Percentiles rank a stretch among this genome's conserved stretches.
Conservation (phyloP, 1,140 invertebrate genomes). For the Proctacanthus coquilletti region DNA sequence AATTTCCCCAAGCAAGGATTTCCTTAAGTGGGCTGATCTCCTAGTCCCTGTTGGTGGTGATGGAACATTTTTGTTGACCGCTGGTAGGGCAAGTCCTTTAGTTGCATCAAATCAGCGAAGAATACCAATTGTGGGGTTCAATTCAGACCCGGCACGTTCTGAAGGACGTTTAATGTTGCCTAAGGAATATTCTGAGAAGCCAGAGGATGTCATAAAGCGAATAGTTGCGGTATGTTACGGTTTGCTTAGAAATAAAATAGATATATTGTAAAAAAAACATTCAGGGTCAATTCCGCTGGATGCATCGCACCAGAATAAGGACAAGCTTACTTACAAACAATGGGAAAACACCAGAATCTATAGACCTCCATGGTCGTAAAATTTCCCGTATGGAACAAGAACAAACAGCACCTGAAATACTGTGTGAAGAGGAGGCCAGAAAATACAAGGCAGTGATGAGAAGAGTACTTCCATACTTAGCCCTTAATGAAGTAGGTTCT, state of each 20-base stretch:
- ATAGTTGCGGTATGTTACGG: slow-evolving; percentile 42
- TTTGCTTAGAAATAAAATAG: slow-evolving; percentile 3
- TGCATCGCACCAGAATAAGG: slow-evolving; percentile 71
- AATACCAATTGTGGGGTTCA: slow-evolving; percentile 91
- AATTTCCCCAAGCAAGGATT: slow-evolving; percentile 41
- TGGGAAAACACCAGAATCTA: slow-evolving; percentile 22
- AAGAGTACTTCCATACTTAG: slow-evolving; percentile 35
- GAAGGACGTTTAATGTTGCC: slow-evolving; percentile 86
- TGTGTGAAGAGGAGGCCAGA: slow-evolving; percentile 12
- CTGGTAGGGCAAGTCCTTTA: slow-evolving; percentile 37
- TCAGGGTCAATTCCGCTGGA: slow-evolving; percentile 64
- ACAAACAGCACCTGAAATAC: slow-evolving; percentile 16
- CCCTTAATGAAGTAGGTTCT: slow-evolving; percentile 36
- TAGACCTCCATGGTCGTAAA: slow-evolving; percentile 22
- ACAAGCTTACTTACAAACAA: slow-evolving; percentile 61
- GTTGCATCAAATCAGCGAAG: slow-evolving; percentile 35
- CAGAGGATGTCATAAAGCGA: slow-evolving; percentile 52
- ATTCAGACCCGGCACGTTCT: slow-evolving; percentile 89
- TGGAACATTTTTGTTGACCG: slow-evolving; percentile 91
- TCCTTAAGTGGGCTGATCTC: slow-evolving; percentile 85
- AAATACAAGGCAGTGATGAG: slow-evolving; percentile 28
- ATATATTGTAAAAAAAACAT: slow-evolving; percentile 4
- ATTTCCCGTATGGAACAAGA: slow-evolving; percentile 27
- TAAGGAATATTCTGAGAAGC: slow-evolving; percentile 47
- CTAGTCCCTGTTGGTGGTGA: slow-evolving; percentile 93